Evolutionary conservation across 2,797 vertebrate genomes (phyloP), one percentile per base, ranked within the genome.

Genomic region (Ambastaia sidthimunki): DNA sequence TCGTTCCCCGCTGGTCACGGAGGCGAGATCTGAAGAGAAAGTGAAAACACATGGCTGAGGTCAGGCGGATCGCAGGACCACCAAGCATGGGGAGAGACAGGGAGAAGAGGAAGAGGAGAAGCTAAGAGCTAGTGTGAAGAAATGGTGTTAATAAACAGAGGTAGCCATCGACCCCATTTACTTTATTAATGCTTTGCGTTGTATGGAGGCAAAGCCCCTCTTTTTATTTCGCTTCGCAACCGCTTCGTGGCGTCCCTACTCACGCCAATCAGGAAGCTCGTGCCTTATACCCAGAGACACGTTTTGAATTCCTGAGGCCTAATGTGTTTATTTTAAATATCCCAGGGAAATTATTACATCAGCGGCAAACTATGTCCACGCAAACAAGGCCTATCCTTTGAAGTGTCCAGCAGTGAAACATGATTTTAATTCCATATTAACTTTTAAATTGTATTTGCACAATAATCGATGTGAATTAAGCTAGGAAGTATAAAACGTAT

Each of bases 41-140:
- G 97, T 98, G 97, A 98, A 98, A 98, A 97, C 98, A 99, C 96
- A 98, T 99, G 97, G 95, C 91, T 89, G 93, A 95, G 97, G 98
- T 98, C 98, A 98, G 95, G 87, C 89, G 94, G 97, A 97, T 97
- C 96, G 96, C 94, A 96, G 95, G 96, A 97, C 97, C 97, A 97
- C 96, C 98, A 94, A 96, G 95, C 93, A 95, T 95, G 94, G 92
- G 34, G 11, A 71, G 3, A 60, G 4, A 50, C 28, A 48, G 94
- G 57, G 62, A 66, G 91, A 93, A 92, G 94, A n/a, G 21, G n/a
- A 93, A 37, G 34, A 37, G 34, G 34, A 94, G 94, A 89, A 95
- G 94, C 93, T 95, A 54, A 34, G 47, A 96, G 95, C 52, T 94
- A 94, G 95, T 96, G 96, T 95, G 95, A 96, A 97, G 95, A 96